Evolutionary conservation across 2,888 invertebrate species (phyloP), one percentile per base, ranked within the genome.

Genomic region (Lithosia quadra): DNA sequence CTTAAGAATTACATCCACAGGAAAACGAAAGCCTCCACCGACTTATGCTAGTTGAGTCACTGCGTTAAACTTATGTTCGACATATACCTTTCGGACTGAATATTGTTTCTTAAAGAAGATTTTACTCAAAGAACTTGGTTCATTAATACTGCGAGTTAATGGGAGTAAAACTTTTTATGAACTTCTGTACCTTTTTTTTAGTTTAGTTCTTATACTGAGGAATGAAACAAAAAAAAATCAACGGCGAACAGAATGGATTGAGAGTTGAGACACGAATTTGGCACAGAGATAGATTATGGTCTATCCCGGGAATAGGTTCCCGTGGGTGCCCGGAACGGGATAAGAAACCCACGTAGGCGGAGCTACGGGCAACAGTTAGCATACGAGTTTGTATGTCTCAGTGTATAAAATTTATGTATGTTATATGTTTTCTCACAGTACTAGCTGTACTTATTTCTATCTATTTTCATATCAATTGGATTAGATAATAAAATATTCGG

Each of bases 1-100:
- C 68, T 79, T 79, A 74, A 58, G 60, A 72, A 71, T 74, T 67
- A 67, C 55, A 24, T 71, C 66, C 60, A 61, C 67, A 70, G 67
- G 36, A 22, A 56, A 18, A 65, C 67, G 57, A 33, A 24, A 21
- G 65, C 33, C 18, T 13, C 49, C 28, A 5, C 5, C n/a, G 55
- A 43, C 39, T 61, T 71, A 56, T 39, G 18, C 49, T 13, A 28
- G 28, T 55, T 36, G 59, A 28, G 21, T 33, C 15, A 4, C 24
- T 63, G 22, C 56, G 65, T 33, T 55, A 15, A 43, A 43, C 62
- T 61, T 65, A 61, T 43, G 65, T 60, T 63, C 33, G 55, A n/a
- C 9, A 21, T 34, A 18, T 22, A 56, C 18, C 34, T 36, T 10
- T 28, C n/a, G 7, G 39, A 8, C 28, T n/a, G 28, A 28, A 62